These are phyloP conservation scores for Melanotaenia maccullochi DNA, from an alignment of 2,797 vertebrate genomes.

Conservation along the genomic window DNA sequence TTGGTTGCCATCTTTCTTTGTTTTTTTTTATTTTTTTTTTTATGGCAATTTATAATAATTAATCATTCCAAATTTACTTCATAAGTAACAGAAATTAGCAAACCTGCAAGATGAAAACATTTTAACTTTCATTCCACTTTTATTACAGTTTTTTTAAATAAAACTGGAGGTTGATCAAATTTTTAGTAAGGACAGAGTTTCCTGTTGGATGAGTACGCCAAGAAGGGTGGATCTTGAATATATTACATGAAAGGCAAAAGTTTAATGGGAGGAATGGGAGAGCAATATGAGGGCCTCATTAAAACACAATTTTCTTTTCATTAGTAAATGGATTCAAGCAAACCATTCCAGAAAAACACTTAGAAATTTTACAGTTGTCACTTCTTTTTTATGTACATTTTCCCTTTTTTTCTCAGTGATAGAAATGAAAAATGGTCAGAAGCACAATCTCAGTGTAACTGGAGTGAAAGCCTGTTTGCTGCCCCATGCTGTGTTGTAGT, in stretches of 20 bases:
- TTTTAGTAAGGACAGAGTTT: not conserved
- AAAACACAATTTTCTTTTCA: not conserved
- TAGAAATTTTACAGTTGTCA: not conserved
- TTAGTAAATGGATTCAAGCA: not conserved
- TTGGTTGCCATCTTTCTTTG: constrained; percentile 1
- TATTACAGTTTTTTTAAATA: not conserved
- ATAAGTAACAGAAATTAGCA: not conserved
- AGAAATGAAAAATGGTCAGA: not conserved
- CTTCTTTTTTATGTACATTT: not conserved
- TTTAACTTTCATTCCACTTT: constrained; percentile 6
- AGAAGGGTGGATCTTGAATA: not conserved
- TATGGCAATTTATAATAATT: too few relatives aligned
- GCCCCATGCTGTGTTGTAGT: not conserved
- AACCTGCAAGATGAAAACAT: constrained; percentile 6
- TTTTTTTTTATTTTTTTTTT: not conserved
- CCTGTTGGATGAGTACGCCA: not conserved
- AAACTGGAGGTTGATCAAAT: constrained; percentile 14
- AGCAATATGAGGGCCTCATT: not conserved
- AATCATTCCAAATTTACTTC: not conserved
- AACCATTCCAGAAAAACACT: not conserved
- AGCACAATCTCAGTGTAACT: not conserved
- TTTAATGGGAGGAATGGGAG: not conserved
- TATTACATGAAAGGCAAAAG: not conserved
- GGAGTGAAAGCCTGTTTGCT: not conserved
- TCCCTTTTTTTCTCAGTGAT: not conserved